A percentile compares a stretch with the other conserved stretches of the same genome.
Conservation (phyloP, 2,888 invertebrate genomes). For the Pseudococcus jackbeardsleyi region DNA sequence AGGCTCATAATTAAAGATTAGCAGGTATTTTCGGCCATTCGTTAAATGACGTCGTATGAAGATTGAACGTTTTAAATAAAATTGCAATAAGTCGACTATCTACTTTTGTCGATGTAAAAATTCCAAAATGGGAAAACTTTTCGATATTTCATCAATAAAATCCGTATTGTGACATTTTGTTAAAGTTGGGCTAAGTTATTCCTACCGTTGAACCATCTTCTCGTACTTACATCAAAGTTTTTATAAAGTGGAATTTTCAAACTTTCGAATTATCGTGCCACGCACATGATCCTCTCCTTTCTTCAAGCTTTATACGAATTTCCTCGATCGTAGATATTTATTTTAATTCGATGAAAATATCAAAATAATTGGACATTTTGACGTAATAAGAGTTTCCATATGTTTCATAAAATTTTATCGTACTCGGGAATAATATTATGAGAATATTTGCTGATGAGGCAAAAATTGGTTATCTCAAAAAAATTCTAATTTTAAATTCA, state of each 20-base stretch:
- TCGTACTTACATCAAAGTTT: not conserved
- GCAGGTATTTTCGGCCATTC: no score
- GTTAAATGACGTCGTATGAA: no score
- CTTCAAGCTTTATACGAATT: not conserved
- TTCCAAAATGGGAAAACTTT: not conserved
- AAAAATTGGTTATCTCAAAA: no score
- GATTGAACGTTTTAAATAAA: no score
- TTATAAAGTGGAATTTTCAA: constrained; percentile 8
- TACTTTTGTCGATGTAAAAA: not conserved
- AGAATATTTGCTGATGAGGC: no score
- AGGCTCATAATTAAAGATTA: no score
- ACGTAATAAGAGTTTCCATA: no score
- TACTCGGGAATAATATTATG: no score
- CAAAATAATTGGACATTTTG: no score
- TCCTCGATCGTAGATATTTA: not conserved
- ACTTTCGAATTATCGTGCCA: not conserved
- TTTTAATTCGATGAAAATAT: no score
- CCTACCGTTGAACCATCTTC: not conserved
- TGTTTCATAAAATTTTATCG: no score
- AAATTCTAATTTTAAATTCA: no score
- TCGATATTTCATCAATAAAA: constrained; percentile 18
- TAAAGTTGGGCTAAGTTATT: not conserved
- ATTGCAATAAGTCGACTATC: not conserved
- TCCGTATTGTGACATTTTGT: not conserved
- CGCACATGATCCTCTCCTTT: not conserved